Evolutionary conservation across 2,797 vertebrate genomes (phyloP), one percentile per base, ranked within the genome.

Genomic region (Lateolabrax maculatus): DNA sequence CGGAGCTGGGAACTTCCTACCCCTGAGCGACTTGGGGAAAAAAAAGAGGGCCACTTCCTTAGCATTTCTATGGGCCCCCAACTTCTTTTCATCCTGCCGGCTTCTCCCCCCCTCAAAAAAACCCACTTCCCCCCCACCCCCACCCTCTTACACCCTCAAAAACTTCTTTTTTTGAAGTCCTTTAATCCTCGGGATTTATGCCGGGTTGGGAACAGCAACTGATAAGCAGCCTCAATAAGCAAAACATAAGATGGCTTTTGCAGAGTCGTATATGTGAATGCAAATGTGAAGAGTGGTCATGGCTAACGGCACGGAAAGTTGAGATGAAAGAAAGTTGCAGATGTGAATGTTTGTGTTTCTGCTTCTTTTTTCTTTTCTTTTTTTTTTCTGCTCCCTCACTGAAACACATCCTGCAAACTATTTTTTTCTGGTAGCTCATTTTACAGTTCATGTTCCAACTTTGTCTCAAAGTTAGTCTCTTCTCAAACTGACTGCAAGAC

Each of bases 1-100:
- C 89, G 85, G 91, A 93, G 93, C 92, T 95, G 87, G 92, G 94
- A 96, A 96, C 93, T 94, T 93, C 93, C 93, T 95, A 86, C 88
- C 88, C 91, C 92, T 86, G 70, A 87, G 91, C 91, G 49, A 91
- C 89, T 90, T 67, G 80, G 55, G 62, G 12, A 83, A 75, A 81
- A 81, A 89, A 91, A 86, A 93, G 89, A 92, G 86, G 80, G 89
- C 89, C 87, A 91, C 94, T 94, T 96, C 91, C 93, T 96, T 96
- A 94, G 89, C 80, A 82, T 95, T 93, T 92, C 95, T 95, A 77
- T 94, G 91, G 92, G 90, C 90, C 89, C 88, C 92, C 92, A 90
- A 90, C 87, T 95, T 94, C 94, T 92, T 95, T 95, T 96, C 92
- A 94, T 94, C 91, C 87, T 86, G 84, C 80, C 87, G 72, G 86